A percentile compares a stretch with the other conserved stretches of the same genome.
Evolutionary conservation across 2,888 invertebrate species (phyloP).

Genomic region (Apotomis turbidana): DNA sequence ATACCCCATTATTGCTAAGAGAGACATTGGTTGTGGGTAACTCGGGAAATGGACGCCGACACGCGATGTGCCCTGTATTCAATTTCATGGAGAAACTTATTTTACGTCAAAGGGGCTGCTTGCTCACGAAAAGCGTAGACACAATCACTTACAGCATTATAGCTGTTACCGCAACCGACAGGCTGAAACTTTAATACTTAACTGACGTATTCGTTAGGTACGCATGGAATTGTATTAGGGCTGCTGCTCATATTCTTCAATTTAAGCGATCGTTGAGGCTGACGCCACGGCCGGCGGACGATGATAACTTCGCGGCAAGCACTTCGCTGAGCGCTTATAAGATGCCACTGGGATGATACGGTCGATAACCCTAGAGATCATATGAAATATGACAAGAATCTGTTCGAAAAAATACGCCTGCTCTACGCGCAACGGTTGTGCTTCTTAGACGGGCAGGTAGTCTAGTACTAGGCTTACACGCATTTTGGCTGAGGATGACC

Average conservation of each 20-base stretch:
- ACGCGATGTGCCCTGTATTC: slow-evolving; percentile 73
- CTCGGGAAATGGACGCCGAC: slow-evolving; percentile 64
- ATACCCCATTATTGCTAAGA: slow-evolving; percentile 67
- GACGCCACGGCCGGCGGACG: too few relatives aligned
- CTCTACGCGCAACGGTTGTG: too few relatives aligned
- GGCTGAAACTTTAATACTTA: slow-evolving; percentile 27
- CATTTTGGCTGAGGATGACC: too few relatives aligned
- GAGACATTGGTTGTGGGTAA: slow-evolving; percentile 69
- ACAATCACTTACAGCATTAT: slow-evolving; percentile 57
- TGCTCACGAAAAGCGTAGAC: slow-evolving; percentile 65
- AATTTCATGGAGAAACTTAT: slow-evolving; percentile 79
- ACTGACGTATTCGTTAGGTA: neutral
- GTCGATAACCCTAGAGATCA: too few relatives aligned
- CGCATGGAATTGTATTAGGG: neutral
- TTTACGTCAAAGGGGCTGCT: slow-evolving; percentile 65
- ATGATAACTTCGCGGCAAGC: too few relatives aligned
- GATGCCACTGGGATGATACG: too few relatives aligned
- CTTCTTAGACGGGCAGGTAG: too few relatives aligned
- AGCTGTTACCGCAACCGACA: slow-evolving; percentile 25
- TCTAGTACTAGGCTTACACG: too few relatives aligned
- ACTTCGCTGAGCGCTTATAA: too few relatives aligned
- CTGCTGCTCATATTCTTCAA: neutral
- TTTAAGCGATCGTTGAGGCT: neutral
- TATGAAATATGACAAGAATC: too few relatives aligned
- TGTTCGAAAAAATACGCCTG: too few relatives aligned